Percentiles rank a stretch among this genome's conserved stretches.
These are phyloP conservation scores for Rhinichthys osculus DNA, from an alignment of 2,797 vertebrate genomes.

Conservation along the genomic window DNA sequence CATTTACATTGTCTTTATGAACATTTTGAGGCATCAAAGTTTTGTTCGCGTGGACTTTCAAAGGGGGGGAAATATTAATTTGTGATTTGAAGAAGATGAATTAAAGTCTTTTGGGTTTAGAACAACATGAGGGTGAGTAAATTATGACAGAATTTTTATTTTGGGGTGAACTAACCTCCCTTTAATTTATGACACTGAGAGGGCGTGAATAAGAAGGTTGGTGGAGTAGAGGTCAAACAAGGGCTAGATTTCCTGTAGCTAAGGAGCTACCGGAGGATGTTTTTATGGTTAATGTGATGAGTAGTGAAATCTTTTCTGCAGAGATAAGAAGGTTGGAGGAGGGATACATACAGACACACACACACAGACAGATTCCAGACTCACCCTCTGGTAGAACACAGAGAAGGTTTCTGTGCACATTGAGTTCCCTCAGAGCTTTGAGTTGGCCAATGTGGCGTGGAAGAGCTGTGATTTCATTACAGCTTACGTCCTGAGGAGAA, in stretches of 20 bases:
- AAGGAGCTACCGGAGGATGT: not conserved
- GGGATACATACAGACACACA: not conserved
- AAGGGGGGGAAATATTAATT: not conserved
- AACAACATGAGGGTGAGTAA: not conserved
- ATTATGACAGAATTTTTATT: not conserved
- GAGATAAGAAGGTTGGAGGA: not conserved
- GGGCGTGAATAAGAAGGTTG: not conserved
- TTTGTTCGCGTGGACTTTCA: not conserved
- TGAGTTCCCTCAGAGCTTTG: slow-evolving; percentile 87
- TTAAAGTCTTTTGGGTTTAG: too few species aligned
- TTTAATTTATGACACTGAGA: not conserved
- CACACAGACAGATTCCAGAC: slow-evolving; percentile 37
- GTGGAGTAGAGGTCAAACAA: slow-evolving; percentile 24
- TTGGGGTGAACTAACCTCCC: not conserved
- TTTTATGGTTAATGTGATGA: slow-evolving; percentile 10
- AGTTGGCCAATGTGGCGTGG: slow-evolving; percentile 90
- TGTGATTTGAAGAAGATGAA: not conserved
- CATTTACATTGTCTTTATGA: not conserved
- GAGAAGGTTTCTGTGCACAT: slow-evolving; percentile 91
- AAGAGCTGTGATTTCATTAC: slow-evolving; percentile 92
- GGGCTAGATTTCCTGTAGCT: slow-evolving; percentile 19
- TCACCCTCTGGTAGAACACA: slow-evolving; percentile 93
- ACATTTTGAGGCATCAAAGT: not conserved
- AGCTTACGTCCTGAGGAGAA: slow-evolving; percentile 88
- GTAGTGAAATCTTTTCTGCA: slow-evolving; percentile 15